phyloP scores from a whole-genome alignment of 2,797 vertebrate genomes.

The Acanthurus lineatus region DNA sequence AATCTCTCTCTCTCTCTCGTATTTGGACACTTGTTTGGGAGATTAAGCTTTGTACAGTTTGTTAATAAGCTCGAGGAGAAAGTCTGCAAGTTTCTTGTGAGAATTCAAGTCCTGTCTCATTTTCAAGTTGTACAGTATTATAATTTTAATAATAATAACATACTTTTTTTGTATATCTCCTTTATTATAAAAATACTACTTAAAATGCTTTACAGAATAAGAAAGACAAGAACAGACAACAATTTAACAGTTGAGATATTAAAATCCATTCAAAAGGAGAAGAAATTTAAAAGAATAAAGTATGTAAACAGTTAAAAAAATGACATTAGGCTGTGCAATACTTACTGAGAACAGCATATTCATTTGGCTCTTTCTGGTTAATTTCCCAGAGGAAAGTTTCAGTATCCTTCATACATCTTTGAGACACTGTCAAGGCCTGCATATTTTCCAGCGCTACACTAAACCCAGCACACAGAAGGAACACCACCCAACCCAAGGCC shows the following conservation, averaged over 20 bases:
- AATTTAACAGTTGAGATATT: neutral
- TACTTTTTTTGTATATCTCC: neutral
- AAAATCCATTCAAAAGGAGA: neutral
- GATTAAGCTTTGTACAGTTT: no score
- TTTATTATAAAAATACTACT: neutral
- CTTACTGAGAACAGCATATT: slow-evolving; percentile 90
- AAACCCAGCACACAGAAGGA: slow-evolving; percentile 55
- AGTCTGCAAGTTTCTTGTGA: no score
- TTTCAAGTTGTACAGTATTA: neutral
- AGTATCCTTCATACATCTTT: slow-evolving; percentile 84
- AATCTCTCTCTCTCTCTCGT: no score
- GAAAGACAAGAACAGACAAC: neutral
- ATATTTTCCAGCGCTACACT: slow-evolving; percentile 29
- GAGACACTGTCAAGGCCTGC: slow-evolving; percentile 71
- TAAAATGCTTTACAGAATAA: neutral
- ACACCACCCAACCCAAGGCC: slow-evolving; percentile 51
- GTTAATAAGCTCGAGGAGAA: no score
- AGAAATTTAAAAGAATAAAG: neutral
- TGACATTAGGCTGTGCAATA: slow-evolving; percentile 37
- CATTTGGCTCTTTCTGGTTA: slow-evolving; percentile 81
- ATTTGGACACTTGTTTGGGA: no score
- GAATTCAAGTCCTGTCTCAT: neutral
- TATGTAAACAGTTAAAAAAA: neutral
- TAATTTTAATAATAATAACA: neutral
- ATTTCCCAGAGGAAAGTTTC: slow-evolving; percentile 86